Base-by-base conservation (phyloP, 2,797 vertebrate species). In the Trachurus trachurus region DNA sequence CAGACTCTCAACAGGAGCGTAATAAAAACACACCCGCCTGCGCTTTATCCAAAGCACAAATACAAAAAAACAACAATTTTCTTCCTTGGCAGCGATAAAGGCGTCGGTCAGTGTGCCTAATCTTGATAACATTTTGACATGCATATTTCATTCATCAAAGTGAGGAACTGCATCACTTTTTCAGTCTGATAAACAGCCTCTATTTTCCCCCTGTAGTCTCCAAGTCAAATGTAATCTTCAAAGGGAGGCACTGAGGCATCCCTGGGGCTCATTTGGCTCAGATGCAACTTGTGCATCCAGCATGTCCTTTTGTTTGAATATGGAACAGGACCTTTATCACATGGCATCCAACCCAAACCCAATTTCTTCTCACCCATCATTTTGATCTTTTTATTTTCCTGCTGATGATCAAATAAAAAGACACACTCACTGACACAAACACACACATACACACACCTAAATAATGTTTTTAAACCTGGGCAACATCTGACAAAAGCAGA, bases 171-270 rank as follows among this genome's bases (percentile, higher is more conserved):
- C 71, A 39, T 31, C 2, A 15, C 87, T 88, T 91, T 53, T 83
- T 87, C 78, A 86, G 19, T 1, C 61, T 71, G 80, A 78, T 86
- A 84, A 84, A 81, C 84, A 84, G 67, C 68, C 67, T 75, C 47
- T 13, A 0, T 78, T 60, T 42, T 0, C 50, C 66, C 71, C 47
- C 64, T 6, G 67, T 52, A 71, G 19, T 68, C 73, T 83, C 66
- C 22, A 26, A 71, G 84, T 87, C 76, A 78, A 80, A 74, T 21
- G 63, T 77, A 80, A 86, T 90, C 88, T 87, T 91, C 88, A 91
- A 87, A 90, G 84, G 15, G 78, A 86, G 19, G 78, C 70, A 57
- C 56, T 12, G 83, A 78, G 69, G 78, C 75, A 12, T 87, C 74
- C 47, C 73, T 1, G 16, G 42, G 66, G 70, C 81, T 59, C 45